Evolutionary conservation across 2,113 vertebrate species (phyloP), one percentile per base, ranked within the genome.

Genomic region (Ptilonorhynchus violaceus): DNA sequence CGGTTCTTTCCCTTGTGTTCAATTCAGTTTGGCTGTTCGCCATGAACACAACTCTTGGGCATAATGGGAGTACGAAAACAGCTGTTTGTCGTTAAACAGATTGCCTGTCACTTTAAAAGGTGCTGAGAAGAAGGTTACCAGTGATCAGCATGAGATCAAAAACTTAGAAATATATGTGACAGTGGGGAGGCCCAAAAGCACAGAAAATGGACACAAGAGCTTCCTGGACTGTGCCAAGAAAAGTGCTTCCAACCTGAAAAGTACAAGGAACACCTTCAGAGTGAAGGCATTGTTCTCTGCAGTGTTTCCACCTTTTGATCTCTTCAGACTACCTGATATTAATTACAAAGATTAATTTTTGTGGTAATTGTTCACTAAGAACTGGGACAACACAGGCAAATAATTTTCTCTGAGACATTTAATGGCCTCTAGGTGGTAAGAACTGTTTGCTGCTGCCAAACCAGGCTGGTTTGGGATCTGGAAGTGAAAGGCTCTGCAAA

Each of bases 401-500:
- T 63, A 28, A 46, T 82, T 95, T 91, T 91, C 64, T 74, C 64
- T 58, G 73, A 89, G 60, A 44, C 35, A 39, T 52, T 52, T 81
- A 79, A 93, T 19, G 35, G 75, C n/a, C 53, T 85, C 41, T 84
- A 60, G 52, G 60, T 59, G 52, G 56, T 78, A 49, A 74, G 27
- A 77, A 53, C n/a, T 66, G 69, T 60, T 62, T 73, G 46, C 46
- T 4, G 14, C 59, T 86, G 93, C 53, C 13, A 17, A 85, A 74
- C n/a, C 1, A 20, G 41, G 62, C 60, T 91, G 89, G 55, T 81
- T 86, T 86, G 69, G 72, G 44, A 86, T 85, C 78, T 88, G 85
- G 89, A 89, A 89, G 50, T 41, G 33, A 63, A 95, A 89, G 56
- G 39, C 46, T 63, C n/a, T 84, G 64, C 64, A 93, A 87, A 96